These are phyloP conservation scores for Bubo blakistoni DNA, from an alignment of 2,113 vertebrate genomes.

Conservation along the genomic window DNA sequence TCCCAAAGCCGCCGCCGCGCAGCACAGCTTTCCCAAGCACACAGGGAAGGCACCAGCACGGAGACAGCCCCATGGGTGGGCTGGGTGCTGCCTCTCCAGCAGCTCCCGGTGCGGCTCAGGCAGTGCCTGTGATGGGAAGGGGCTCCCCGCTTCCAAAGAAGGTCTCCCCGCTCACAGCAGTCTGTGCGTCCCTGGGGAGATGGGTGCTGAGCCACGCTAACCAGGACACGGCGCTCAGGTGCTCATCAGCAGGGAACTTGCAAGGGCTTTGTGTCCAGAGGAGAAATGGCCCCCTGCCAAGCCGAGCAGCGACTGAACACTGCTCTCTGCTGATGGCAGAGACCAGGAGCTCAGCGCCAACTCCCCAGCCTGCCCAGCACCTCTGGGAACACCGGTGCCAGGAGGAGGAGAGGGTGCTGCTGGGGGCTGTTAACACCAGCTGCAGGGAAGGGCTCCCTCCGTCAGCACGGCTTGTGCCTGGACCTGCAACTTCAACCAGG, in stretches of 20 bases:
- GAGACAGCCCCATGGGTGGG: not conserved
- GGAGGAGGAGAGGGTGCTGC: not conserved
- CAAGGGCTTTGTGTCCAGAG: not conserved
- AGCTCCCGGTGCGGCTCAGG: not conserved
- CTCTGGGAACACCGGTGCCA: not conserved
- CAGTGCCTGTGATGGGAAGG: not conserved
- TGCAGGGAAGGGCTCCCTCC: no score
- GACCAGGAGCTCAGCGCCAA: not conserved
- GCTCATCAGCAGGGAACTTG: not conserved
- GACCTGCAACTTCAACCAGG: fast-evolving
- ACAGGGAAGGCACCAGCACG: not conserved
- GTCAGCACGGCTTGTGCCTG: not conserved
- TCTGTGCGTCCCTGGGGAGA: not conserved
- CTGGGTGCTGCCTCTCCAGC: not conserved
- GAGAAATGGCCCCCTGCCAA: not conserved
- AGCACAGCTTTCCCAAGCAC: not conserved
- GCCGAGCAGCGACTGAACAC: not conserved
- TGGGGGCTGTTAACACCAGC: fast-evolving
- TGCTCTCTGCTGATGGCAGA: constrained; percentile 17
- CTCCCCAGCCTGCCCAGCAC: not conserved
- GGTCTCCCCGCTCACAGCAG: not conserved
- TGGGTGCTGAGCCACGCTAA: not conserved
- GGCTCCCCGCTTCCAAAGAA: not conserved
- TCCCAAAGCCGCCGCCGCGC: fast-evolving
- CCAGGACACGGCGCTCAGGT: not conserved